Percentiles rank a stretch among this genome's conserved stretches.
phyloP scores from a whole-genome alignment of 2,888 invertebrate genomes.

The Galerucella pusilla region DNA sequence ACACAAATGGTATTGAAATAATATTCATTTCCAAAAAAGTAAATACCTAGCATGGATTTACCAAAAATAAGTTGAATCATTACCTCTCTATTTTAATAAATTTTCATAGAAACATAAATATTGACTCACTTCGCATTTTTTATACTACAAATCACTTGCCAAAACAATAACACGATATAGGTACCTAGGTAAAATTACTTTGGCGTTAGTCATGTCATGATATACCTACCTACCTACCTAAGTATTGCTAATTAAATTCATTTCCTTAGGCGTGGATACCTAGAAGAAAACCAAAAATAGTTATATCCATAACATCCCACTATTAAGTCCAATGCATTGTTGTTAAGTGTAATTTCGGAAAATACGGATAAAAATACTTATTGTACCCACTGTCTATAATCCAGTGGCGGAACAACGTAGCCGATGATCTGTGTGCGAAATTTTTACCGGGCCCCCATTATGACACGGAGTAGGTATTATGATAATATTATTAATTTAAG shows the following conservation, averaged over 20 bases:
- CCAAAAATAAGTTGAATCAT: background rate
- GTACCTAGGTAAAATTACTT: background rate
- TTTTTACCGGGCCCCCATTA: too few species aligned
- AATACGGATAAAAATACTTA: background rate
- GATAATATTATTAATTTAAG: too few species aligned
- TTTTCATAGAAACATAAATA: slow-evolving; percentile 1
- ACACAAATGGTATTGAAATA: background rate
- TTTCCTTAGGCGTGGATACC: background rate
- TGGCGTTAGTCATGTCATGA: background rate
- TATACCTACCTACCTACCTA: background rate
- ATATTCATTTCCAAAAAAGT: slow-evolving; percentile 4
- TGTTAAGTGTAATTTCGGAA: background rate
- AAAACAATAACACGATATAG: background rate
- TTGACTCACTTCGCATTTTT: slow-evolving; percentile 6
- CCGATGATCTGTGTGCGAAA: too few species aligned
- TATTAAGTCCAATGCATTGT: background rate
- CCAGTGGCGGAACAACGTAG: too few species aligned
- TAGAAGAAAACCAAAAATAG: slow-evolving; percentile 7
- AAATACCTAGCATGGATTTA: background rate
- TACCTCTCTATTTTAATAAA: background rate
- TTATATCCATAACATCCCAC: background rate
- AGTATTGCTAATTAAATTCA: background rate
- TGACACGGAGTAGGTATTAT: too few species aligned
- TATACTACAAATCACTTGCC: background rate
- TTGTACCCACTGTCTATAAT: background rate